Conservation (phyloP, 2,113 vertebrate genomes). For the Gopherus flavomarginatus region DNA sequence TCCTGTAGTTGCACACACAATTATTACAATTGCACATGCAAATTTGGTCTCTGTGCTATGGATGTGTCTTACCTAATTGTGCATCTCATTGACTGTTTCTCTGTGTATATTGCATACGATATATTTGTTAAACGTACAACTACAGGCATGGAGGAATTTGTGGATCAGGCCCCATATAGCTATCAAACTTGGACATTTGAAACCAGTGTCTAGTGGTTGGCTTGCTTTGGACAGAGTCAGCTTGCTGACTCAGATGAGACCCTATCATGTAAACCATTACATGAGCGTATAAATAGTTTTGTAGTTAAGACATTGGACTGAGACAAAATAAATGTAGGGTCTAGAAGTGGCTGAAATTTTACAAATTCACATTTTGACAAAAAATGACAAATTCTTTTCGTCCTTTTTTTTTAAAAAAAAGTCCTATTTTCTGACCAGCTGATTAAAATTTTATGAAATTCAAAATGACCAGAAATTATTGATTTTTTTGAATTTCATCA, state of each 20-base stretch:
- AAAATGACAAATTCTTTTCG: neutral
- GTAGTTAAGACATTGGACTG: neutral
- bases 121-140: neutral
- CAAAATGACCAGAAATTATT: neutral
- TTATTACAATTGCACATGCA: neutral
- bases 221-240: neutral
- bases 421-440: neutral
- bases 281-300: neutral
- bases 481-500: neutral
- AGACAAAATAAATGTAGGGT: neutral
- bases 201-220: neutral
- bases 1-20: neutral
- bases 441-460: neutral
- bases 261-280: too few relatives aligned
- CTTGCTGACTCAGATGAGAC: neutral
- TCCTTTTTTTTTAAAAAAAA: neutral
- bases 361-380: neutral
- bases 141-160: neutral
- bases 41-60: neutral
- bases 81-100: neutral
- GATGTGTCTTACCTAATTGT: accelerated
- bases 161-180: neutral
- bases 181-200: neutral
- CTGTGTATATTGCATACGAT: neutral
- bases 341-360: neutral